Percentiles rank a stretch among this genome's conserved stretches.
Evolutionary conservation across 2,113 vertebrate genomes (phyloP).

Genomic region (Copsychus sechellarum): DNA sequence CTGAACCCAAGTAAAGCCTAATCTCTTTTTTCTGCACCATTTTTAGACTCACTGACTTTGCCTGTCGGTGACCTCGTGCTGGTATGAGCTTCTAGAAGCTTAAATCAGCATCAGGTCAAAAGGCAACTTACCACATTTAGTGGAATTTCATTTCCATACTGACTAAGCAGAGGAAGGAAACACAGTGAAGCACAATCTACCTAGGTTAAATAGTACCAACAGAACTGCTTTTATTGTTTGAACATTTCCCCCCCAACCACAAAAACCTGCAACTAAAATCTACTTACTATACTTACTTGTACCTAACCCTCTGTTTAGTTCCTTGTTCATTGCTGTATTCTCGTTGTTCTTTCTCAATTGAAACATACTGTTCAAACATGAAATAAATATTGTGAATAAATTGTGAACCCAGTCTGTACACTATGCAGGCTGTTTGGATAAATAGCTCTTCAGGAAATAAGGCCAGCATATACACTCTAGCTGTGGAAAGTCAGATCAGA

Average conservation of each 20-base stretch:
- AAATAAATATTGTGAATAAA: neutral
- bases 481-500: neutral
- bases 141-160: slow-evolving; percentile 20
- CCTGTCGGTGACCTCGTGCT: slow-evolving; percentile 17
- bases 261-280: neutral
- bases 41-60: slow-evolving; percentile 45
- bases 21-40: slow-evolving; percentile 12
- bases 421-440: neutral
- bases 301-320: neutral
- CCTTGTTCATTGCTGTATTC: neutral
- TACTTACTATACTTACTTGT: neutral
- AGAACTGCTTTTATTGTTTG: neutral
- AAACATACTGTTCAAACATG: neutral
- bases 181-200: neutral
- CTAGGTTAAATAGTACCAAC: neutral
- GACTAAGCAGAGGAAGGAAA: slow-evolving; percentile 16
- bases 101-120: slow-evolving; percentile 31
- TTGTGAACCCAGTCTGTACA: neutral
- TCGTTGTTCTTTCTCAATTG: neutral
- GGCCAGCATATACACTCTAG: neutral
- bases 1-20: slow-evolving; percentile 33
- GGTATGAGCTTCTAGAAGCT: slow-evolving; percentile 16
- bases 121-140: slow-evolving; percentile 17
- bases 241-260: neutral
- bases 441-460: neutral